Percentiles rank a stretch among this genome's conserved stretches.
Conservation (phyloP, 2,797 vertebrate species). For the Poliocrania exsul region DNA sequence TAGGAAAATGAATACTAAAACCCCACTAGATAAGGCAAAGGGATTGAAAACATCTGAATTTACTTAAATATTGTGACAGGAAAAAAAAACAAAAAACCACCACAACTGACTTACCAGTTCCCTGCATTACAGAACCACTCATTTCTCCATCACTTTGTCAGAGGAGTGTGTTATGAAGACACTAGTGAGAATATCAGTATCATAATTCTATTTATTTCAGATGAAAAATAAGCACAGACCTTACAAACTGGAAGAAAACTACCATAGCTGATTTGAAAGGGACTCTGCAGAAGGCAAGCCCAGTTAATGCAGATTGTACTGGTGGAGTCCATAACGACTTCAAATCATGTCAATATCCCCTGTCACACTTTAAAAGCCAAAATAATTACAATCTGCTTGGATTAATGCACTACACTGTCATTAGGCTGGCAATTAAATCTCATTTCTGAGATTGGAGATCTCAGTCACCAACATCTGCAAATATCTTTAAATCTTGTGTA, state of each 20-base stretch:
- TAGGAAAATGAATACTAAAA: slow-evolving; percentile 23
- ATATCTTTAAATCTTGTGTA: slow-evolving; percentile 60
- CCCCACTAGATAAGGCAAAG: neutral
- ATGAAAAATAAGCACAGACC: neutral
- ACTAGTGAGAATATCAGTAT: neutral
- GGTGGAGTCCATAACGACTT: neutral
- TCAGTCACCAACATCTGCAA: slow-evolving; percentile 66
- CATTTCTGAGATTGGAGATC: slow-evolving; percentile 30
- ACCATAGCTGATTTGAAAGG: neutral
- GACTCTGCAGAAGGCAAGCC: neutral
- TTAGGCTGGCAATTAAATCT: slow-evolving; percentile 23
- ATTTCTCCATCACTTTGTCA: neutral
- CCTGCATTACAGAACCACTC: neutral
- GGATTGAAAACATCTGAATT: slow-evolving; percentile 14
- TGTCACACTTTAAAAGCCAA: slow-evolving; percentile 31
- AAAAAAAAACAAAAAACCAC: neutral
- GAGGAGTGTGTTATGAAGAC: neutral
- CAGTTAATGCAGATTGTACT: neutral
- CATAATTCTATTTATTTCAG: neutral
- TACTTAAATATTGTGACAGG: neutral
- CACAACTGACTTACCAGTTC: neutral
- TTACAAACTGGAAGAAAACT: neutral
- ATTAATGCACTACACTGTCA: slow-evolving; percentile 16
- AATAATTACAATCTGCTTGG: slow-evolving; percentile 6
- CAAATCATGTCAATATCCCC: neutral